Conservation (phyloP, 2,888 invertebrate species). For the Andrena minutula region DNA sequence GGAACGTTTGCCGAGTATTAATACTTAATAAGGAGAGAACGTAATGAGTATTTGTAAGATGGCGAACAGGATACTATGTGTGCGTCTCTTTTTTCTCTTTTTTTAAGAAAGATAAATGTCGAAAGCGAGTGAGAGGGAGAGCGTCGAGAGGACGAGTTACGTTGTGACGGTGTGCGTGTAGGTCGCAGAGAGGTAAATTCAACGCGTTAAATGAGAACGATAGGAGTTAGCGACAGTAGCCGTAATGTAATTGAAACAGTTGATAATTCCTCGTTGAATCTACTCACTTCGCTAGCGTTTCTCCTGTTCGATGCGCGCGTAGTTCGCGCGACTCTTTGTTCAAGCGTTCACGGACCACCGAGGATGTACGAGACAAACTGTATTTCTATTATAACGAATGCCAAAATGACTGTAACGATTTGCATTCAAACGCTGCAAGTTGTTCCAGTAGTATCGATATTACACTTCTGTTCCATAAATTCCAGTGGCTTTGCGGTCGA, state of each 20-base stretch:
- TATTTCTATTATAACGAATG: slow-evolving; percentile 16
- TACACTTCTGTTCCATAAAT: not conserved
- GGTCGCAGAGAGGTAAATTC: slow-evolving; percentile 17
- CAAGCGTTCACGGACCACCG: slow-evolving; percentile 39
- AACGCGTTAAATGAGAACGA: slow-evolving; percentile 8
- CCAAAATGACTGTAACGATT: slow-evolving; percentile 37
- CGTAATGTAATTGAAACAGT: slow-evolving; percentile 27
- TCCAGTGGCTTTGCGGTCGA: not conserved
- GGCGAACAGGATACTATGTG: not conserved
- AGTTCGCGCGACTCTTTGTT: slow-evolving; percentile 39
- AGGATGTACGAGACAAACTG: slow-evolving; percentile 34
- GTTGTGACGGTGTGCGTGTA: slow-evolving; percentile 15
- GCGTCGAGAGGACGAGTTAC: slow-evolving; percentile 15
- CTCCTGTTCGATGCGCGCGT: slow-evolving; percentile 38
- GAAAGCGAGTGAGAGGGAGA: slow-evolving; percentile 19
- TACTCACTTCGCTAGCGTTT: slow-evolving; percentile 37
- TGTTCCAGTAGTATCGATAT: slow-evolving; percentile 45
- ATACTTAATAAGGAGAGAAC: slow-evolving; percentile 1
- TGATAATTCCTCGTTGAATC: slow-evolving; percentile 40
- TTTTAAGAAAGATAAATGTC: slow-evolving; percentile 9
- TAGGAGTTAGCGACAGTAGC: slow-evolving; percentile 12
- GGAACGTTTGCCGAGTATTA: slow-evolving; percentile 13
- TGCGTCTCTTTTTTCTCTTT: not conserved
- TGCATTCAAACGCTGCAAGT: slow-evolving; percentile 24
- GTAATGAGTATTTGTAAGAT: not conserved